Evolutionary conservation across 2,797 vertebrate species (phyloP).

Genomic region (Protonibea diacanthus): DNA sequence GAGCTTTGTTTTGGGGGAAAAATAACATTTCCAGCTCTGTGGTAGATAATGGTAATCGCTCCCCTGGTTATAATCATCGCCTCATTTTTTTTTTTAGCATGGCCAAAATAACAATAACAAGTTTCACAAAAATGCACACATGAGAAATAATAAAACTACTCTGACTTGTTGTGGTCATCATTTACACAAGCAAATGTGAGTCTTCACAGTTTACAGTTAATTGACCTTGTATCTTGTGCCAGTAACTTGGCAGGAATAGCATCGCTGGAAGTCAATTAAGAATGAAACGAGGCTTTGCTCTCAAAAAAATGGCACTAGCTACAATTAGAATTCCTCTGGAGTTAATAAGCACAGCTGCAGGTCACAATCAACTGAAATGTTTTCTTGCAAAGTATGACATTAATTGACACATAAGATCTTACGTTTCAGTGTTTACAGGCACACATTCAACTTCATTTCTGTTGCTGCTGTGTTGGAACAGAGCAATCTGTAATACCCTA

Average conservation of each 20-base stretch:
- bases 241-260: slow-evolving; percentile 65
- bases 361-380: slow-evolving; percentile 66
- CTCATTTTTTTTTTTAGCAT: slow-evolving; percentile 15
- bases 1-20: slow-evolving; percentile 59
- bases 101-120: slow-evolving; percentile 16
- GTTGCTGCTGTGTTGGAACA: slow-evolving; percentile 27
- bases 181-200: slow-evolving; percentile 30
- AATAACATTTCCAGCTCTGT: slow-evolving; percentile 56
- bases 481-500: slow-evolving; percentile 38
- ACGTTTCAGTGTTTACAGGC: slow-evolving; percentile 33
- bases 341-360: slow-evolving; percentile 67
- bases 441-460: slow-evolving; percentile 33
- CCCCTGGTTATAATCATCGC: slow-evolving; percentile 46
- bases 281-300: slow-evolving; percentile 65
- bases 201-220: slow-evolving; percentile 61
- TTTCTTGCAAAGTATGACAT: slow-evolving; percentile 56
- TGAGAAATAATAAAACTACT: not conserved
- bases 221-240: slow-evolving; percentile 61
- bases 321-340: slow-evolving; percentile 76
- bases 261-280: slow-evolving; percentile 70
- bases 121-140: not conserved
- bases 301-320: slow-evolving; percentile 56
- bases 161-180: slow-evolving; percentile 29
- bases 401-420: slow-evolving; percentile 52
- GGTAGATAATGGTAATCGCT: slow-evolving; percentile 64